Percentiles rank a stretch among this genome's conserved stretches.
phyloP scores from a whole-genome alignment of 2,797 vertebrate species.

The Choloepus didactylus region DNA sequence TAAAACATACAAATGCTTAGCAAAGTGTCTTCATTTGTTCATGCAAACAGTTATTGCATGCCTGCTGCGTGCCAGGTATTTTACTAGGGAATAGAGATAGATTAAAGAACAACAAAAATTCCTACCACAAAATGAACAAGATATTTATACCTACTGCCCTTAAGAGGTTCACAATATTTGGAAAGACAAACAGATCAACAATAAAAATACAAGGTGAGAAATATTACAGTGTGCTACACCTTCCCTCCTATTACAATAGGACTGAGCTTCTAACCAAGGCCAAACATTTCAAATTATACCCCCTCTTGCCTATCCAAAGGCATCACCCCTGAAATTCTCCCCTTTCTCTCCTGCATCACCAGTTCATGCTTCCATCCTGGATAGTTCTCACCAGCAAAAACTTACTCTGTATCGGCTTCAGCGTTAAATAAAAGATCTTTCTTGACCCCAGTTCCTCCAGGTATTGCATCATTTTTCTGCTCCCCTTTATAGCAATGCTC shows the following conservation, averaged over 20 bases:
- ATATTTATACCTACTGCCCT: slow-evolving; percentile 68
- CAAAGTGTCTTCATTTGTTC: slow-evolving; percentile 46
- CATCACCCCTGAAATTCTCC: neutral
- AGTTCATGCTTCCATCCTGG: neutral
- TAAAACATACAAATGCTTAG: slow-evolving; percentile 41
- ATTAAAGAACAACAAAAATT: slow-evolving; percentile 55
- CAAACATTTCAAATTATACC: neutral
- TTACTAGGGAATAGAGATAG: slow-evolving; percentile 45
- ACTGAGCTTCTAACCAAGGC: neutral
- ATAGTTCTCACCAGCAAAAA: slow-evolving; percentile 2
- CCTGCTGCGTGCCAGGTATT: slow-evolving; percentile 43
- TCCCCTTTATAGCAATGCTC: neutral
- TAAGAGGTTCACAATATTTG: slow-evolving; percentile 65
- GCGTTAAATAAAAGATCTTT: neutral
- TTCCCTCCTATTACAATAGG: neutral
- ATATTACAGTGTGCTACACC: neutral
- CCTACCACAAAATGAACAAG: slow-evolving; percentile 46
- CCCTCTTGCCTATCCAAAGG: neutral
- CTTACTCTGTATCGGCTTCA: neutral
- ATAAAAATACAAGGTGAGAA: slow-evolving; percentile 55
- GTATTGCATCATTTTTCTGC: neutral
- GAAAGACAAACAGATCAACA: slow-evolving; percentile 69
- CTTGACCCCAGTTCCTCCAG: neutral
- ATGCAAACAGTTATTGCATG: slow-evolving; percentile 41
- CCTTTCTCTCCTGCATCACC: neutral